Conservation (phyloP, 2,888 invertebrate genomes). For the Plutella xylostella region DNA sequence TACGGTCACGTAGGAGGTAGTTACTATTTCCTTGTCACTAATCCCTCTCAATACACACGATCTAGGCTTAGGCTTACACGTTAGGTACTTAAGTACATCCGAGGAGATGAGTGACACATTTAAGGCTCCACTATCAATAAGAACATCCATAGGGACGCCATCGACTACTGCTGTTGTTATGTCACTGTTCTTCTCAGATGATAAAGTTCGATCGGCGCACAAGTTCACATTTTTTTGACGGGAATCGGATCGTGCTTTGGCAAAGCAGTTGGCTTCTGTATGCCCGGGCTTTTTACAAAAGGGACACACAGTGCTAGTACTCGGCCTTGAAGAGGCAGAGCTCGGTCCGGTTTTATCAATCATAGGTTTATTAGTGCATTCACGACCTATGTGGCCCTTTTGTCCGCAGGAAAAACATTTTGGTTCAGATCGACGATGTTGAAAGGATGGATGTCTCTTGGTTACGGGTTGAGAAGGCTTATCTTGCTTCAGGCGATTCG, state of each 20-base stretch:
- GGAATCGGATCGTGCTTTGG: not conserved
- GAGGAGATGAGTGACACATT: constrained; percentile 8
- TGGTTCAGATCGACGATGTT: not conserved
- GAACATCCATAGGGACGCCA: constrained; percentile 6
- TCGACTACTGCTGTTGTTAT: not conserved
- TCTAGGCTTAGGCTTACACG: constrained; percentile 12
- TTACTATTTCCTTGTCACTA: constrained; percentile 14
- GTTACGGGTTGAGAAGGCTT: not conserved
- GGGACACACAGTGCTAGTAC: too few relatives aligned
- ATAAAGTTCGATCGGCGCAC: too few relatives aligned
- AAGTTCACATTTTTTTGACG: not conserved
- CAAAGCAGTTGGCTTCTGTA: not conserved
- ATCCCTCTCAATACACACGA: constrained; percentile 15
- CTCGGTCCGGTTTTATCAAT: too few relatives aligned
- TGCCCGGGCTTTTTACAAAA: not conserved
- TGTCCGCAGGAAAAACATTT: not conserved
- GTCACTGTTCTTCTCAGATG: not conserved
- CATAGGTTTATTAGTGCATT: constrained; percentile 1
- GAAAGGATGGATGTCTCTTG: not conserved
- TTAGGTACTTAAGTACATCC: constrained; percentile 15
- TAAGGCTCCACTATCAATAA: constrained; percentile 14
- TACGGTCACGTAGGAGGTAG: constrained; percentile 12
- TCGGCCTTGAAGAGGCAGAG: too few relatives aligned
- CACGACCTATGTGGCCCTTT: not conserved
- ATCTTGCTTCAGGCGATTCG: not conserved